Conservation (phyloP, 2,113 vertebrate genomes). For the Nyctereutes procyonoides region DNA sequence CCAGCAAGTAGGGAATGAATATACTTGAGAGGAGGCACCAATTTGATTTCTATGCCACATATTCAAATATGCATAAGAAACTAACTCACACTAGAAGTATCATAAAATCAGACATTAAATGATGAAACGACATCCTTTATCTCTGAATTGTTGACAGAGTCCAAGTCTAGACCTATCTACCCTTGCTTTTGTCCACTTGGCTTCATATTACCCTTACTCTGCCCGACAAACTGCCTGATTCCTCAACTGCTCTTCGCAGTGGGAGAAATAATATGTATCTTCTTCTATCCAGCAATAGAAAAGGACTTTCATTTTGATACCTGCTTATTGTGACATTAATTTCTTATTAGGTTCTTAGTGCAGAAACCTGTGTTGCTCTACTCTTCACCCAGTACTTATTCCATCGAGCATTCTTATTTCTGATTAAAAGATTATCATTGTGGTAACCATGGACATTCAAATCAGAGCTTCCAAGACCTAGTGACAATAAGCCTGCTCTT, state of each 20-base stretch:
- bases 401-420: background rate
- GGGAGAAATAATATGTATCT: background rate
- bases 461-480: background rate
- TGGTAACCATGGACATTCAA: background rate
- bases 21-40: background rate
- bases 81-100: background rate
- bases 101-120: background rate
- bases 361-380: background rate
- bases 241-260: background rate
- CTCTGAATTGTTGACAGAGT: background rate
- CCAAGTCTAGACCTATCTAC: background rate
- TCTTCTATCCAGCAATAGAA: background rate
- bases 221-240: background rate
- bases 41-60: background rate
- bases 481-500: background rate
- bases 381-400: background rate
- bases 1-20: background rate
- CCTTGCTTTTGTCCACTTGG: background rate
- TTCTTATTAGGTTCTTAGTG: background rate
- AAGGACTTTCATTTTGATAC: background rate
- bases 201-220: background rate
- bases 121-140: background rate
- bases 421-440: background rate
- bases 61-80: background rate
- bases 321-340: background rate